Evolutionary conservation across 2,888 invertebrate genomes (phyloP).

Genomic region (Iselma pallidipennis): DNA sequence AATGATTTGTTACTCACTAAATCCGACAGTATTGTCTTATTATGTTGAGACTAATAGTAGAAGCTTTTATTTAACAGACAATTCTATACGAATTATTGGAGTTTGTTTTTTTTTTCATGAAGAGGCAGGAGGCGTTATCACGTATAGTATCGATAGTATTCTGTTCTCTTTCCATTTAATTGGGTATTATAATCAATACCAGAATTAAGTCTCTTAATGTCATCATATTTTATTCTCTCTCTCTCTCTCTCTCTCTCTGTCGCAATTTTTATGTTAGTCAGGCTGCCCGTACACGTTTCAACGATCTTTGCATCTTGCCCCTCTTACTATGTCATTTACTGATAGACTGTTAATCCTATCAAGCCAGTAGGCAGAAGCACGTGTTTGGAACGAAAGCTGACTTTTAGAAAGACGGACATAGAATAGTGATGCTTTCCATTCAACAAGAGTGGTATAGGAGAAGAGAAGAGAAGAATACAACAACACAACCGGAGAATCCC

Average conservation of each 20-base stretch:
- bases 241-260: too few species aligned
- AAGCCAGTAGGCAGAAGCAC: neutral
- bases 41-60: neutral
- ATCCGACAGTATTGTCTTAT: conserved; percentile 1
- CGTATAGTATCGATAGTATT: too few species aligned
- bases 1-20: conserved; percentile 1
- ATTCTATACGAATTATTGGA: neutral
- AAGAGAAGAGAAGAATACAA: neutral
- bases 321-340: neutral
- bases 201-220: too few species aligned
- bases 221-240: too few species aligned
- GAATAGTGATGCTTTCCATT: neutral
- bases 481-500: conserved; percentile 3
- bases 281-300: too few species aligned
- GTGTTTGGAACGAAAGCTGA: neutral
- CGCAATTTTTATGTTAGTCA: too few species aligned
- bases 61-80: neutral
- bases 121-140: too few species aligned
- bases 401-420: neutral
- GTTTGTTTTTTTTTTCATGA: too few species aligned
- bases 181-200: too few species aligned
- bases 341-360: neutral
- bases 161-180: too few species aligned
- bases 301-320: too few species aligned
- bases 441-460: neutral